Evolutionary conservation across 2,797 vertebrate species (phyloP).

Genomic region (Chelidonichthys spinosus): DNA sequence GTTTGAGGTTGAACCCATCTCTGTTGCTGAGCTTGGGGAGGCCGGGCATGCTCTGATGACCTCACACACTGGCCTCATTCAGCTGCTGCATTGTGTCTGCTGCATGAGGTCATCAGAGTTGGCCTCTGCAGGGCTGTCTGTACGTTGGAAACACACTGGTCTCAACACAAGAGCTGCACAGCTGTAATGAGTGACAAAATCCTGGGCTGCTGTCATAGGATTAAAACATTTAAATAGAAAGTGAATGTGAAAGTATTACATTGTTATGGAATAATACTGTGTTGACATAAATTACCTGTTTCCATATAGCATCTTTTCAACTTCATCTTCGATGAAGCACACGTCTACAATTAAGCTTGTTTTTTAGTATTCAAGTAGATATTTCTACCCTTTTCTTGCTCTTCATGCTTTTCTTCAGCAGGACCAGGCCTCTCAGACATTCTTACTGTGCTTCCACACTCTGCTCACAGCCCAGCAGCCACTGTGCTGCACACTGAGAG

Average conservation of each 20-base stretch:
- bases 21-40: conserved; percentile 45
- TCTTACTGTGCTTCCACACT: conserved; percentile 45
- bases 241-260: background rate
- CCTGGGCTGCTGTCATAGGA: conserved; percentile 19
- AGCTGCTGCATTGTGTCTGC: conserved; percentile 69
- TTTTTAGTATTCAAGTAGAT: background rate
- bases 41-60: conserved; percentile 67
- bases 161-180: conserved; percentile 25
- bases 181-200: conserved; percentile 32
- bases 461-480: conserved; percentile 38
- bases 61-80: conserved; percentile 78
- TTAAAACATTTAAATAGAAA: conserved; percentile 4
- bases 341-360: background rate
- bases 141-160: conserved; percentile 25
- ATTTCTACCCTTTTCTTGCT: background rate
- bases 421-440: conserved; percentile 40
- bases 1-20: conserved; percentile 46
- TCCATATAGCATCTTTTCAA: too few species aligned
- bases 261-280: background rate
- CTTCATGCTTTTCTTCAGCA: conserved; percentile 8
- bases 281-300: background rate
- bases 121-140: conserved; percentile 43
- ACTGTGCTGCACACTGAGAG: conserved; percentile 59
- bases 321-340: background rate
- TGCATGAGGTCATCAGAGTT: conserved; percentile 73